Conservation (phyloP, 2,113 vertebrate genomes). For the Chaetorhynchus papuensis region DNA sequence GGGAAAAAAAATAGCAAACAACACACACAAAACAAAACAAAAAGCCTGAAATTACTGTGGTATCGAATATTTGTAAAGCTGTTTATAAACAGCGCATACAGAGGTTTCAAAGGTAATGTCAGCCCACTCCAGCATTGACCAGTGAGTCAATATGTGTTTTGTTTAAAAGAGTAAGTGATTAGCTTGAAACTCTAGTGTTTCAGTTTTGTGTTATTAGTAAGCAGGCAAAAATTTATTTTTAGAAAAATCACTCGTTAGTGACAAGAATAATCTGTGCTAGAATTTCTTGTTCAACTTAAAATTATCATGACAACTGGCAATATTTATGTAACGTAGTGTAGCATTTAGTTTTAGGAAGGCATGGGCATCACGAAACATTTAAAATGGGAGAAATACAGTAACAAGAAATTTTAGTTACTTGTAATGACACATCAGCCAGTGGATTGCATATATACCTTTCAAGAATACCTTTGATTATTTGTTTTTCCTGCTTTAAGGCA, state of each 20-base stretch:
- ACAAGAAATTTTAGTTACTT: neutral
- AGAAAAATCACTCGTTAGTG: neutral
- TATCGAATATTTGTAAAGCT: neutral
- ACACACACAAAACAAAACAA: neutral
- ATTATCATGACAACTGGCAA: neutral
- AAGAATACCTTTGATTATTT: neutral
- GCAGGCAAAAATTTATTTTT: neutral
- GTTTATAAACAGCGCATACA: neutral
- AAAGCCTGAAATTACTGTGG: neutral
- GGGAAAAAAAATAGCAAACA: neutral
- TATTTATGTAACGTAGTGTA: neutral
- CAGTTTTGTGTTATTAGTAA: neutral
- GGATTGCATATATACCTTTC: neutral
- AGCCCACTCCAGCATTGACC: neutral
- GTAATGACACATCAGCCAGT: neutral
- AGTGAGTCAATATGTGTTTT: neutral
- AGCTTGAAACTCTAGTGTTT: neutral
- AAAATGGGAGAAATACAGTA: neutral
- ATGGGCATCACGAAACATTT: neutral
- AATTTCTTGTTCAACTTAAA: neutral
- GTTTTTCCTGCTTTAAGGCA: neutral
- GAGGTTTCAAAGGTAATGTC: neutral
- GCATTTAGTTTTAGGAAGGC: neutral
- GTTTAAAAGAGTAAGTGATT: neutral
- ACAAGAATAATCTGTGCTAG: neutral